Percentiles rank a stretch among this genome's conserved stretches.
Evolutionary conservation across 2,797 vertebrate species (phyloP).

Genomic region (Rhinichthys osculus): DNA sequence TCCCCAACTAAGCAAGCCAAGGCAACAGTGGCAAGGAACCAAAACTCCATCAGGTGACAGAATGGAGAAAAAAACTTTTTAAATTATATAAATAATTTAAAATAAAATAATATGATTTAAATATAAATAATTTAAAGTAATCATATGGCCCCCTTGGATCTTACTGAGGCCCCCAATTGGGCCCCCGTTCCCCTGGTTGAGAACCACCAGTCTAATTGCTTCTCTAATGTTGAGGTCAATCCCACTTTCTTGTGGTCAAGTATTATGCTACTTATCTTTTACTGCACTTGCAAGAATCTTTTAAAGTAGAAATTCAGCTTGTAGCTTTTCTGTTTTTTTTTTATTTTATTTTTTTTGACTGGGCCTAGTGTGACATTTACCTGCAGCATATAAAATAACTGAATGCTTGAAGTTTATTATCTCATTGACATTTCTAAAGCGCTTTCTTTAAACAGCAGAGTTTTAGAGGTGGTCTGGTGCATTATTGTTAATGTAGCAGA

Average conservation of each 20-base stretch:
- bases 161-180: not conserved
- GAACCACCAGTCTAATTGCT: not conserved
- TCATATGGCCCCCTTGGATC: not conserved
- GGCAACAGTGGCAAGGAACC: no score
- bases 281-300: not conserved
- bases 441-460: not conserved
- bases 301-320: not conserved
- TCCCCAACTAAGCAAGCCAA: no score
- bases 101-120: not conserved
- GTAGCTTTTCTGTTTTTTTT: not conserved
- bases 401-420: conserved; percentile 15
- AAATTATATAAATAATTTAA: no score
- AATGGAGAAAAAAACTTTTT: no score
- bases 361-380: conserved; percentile 21
- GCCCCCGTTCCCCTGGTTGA: not conserved
- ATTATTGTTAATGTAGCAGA: not conserved
- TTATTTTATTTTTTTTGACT: not conserved
- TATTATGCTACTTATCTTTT: conserved; percentile 9
- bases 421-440: conserved; percentile 32
- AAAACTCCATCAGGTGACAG: no score
- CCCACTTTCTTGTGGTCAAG: not conserved
- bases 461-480: not conserved
- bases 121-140: not conserved
- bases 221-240: conserved; percentile 49
- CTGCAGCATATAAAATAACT: conserved; percentile 10